phyloP scores from a whole-genome alignment of 2,113 vertebrate genomes.

The Carettochelys insculpta region DNA sequence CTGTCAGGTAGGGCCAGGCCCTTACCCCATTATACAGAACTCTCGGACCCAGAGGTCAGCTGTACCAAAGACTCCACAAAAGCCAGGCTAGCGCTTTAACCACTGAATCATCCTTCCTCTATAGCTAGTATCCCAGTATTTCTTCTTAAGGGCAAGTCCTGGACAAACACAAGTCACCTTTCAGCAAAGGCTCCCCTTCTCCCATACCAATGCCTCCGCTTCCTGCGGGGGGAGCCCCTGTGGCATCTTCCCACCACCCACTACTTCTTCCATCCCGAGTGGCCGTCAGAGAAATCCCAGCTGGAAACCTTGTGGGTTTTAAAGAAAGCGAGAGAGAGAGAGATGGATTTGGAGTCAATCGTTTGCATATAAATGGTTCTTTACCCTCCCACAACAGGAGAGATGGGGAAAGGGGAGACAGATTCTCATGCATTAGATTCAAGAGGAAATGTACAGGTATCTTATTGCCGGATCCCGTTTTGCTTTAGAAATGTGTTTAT shows the following conservation, averaged over 20 bases:
- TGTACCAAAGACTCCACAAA: too few species aligned
- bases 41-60: too few species aligned
- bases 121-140: not conserved
- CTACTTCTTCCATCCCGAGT: too few species aligned
- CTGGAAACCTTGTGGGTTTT: not conserved
- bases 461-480: conserved; percentile 91
- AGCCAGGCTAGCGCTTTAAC: not conserved
- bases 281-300: not conserved
- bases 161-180: not conserved
- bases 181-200: not conserved
- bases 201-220: not conserved
- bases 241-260: not conserved
- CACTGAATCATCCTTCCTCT: not conserved
- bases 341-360: conserved; percentile 66
- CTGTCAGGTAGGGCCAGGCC: not conserved
- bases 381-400: conserved; percentile 76
- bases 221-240: not conserved
- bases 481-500: conserved; percentile 77
- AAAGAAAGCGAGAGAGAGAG: conserved; percentile 17
- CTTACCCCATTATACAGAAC: too few species aligned
- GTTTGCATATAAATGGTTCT: conserved; percentile 79
- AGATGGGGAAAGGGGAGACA: conserved; percentile 65
- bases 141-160: not conserved
- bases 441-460: conserved; percentile 88
- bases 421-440: conserved; percentile 88